A percentile compares a stretch with the other conserved stretches of the same genome.
phyloP scores from a whole-genome alignment of 1,140 invertebrate species.

The Listronotus oregonensis region DNA sequence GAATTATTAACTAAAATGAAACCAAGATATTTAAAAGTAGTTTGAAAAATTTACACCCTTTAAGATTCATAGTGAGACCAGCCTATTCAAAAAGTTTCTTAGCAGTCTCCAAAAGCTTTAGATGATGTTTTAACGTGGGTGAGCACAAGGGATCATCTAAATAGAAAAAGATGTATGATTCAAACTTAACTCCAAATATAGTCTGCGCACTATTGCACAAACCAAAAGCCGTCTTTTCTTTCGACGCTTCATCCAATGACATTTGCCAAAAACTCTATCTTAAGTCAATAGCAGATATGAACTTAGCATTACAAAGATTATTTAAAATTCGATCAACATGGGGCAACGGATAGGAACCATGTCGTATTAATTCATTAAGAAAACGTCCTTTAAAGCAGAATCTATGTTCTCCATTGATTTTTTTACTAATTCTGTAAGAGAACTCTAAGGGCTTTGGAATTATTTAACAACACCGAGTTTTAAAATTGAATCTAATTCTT shows the following conservation, averaged over 20 bases:
- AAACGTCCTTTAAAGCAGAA: slow-evolving; percentile 53
- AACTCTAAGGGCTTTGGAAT: slow-evolving; percentile 29
- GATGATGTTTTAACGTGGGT: slow-evolving; percentile 52
- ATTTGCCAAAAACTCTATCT: slow-evolving; percentile 53
- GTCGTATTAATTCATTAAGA: slow-evolving; percentile 52
- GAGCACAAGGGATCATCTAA: slow-evolving; percentile 52
- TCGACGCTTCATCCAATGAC: slow-evolving; percentile 36
- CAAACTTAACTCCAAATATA: slow-evolving; percentile 49
- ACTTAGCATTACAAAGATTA: slow-evolving; percentile 45
- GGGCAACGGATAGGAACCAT: slow-evolving; percentile 48
- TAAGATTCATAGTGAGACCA: slow-evolving; percentile 37
- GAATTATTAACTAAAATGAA: slow-evolving; percentile 48
- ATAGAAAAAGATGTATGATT: slow-evolving; percentile 45
- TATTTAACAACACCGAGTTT: slow-evolving; percentile 25
- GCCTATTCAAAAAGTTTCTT: slow-evolving; percentile 30
- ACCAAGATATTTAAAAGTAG: slow-evolving; percentile 51
- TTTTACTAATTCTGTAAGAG: slow-evolving; percentile 35
- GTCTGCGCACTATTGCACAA: slow-evolving; percentile 51
- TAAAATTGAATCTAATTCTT: slow-evolving; percentile 38
- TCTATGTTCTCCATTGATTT: slow-evolving; percentile 38
- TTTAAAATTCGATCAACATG: slow-evolving; percentile 45
- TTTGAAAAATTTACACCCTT: slow-evolving; percentile 42
- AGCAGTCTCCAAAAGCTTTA: slow-evolving; percentile 40
- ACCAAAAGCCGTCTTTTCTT: slow-evolving; percentile 53
- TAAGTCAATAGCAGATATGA: slow-evolving; percentile 51